A percentile compares a stretch with the other conserved stretches of the same genome.
Evolutionary conservation across 2,797 vertebrate species (phyloP).

Genomic region (Poecile montanus): DNA sequence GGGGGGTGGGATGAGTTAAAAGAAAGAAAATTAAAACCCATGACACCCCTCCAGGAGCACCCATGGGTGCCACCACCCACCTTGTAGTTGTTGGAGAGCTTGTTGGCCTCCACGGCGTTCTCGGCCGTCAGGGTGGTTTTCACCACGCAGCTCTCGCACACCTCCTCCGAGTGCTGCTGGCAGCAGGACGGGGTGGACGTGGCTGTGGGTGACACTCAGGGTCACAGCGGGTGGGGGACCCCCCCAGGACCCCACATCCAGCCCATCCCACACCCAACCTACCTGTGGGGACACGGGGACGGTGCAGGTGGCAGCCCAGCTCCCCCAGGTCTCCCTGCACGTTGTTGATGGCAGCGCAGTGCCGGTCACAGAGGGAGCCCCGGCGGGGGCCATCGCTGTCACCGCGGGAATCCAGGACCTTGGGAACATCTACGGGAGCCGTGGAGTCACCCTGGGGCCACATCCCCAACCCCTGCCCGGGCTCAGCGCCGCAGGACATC

Average conservation of each 20-base stretch:
- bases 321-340: constrained; percentile 47
- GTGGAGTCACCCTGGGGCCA: rapidly evolving
- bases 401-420: constrained; percentile 34
- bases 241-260: rapidly evolving
- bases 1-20: background rate
- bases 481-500: rapidly evolving
- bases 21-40: rapidly evolving
- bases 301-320: constrained; percentile 63
- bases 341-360: constrained; percentile 55
- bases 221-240: rapidly evolving
- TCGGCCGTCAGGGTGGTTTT: constrained; percentile 84
- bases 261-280: background rate
- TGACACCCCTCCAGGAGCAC: background rate
- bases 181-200: background rate
- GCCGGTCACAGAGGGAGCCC: constrained; percentile 66
- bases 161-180: constrained; percentile 73
- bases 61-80: constrained; percentile 3
- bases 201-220: rapidly evolving
- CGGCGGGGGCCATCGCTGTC: constrained; percentile 28
- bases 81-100: constrained; percentile 89
- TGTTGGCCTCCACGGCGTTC: constrained; percentile 86
- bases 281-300: constrained; percentile 69
- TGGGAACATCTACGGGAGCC: constrained; percentile 68
- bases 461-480: rapidly evolving
- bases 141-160: constrained; percentile 70